phyloP scores from a whole-genome alignment of 2,888 invertebrate genomes.

The Epirrhoe alternata region DNA sequence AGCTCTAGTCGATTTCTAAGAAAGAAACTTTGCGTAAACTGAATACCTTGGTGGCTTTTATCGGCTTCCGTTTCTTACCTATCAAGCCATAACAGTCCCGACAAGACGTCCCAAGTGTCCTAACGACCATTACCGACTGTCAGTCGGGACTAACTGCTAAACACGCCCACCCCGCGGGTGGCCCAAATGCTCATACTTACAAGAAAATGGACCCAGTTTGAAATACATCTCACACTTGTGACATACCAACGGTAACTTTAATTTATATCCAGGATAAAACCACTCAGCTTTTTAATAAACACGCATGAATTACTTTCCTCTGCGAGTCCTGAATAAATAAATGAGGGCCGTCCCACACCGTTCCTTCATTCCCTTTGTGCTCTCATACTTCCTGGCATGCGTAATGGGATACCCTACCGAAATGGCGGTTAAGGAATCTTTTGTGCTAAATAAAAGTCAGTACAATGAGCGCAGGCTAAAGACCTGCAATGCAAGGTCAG shows the following conservation, averaged over 20 bases:
- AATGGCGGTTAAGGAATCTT: conserved; percentile 66
- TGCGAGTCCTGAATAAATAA: conserved; percentile 78
- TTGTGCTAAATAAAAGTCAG: conserved; percentile 73
- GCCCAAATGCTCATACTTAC: conserved; percentile 26
- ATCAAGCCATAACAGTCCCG: conserved; percentile 22
- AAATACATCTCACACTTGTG: conserved; percentile 34
- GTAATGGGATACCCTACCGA: conserved; percentile 76
- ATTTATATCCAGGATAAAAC: conserved; percentile 65
- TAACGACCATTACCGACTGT: conserved; percentile 36
- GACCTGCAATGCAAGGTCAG: conserved; percentile 51
- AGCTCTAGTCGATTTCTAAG: background rate
- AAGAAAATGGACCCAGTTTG: conserved; percentile 16
- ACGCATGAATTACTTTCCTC: conserved; percentile 77
- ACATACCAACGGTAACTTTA: conserved; percentile 50
- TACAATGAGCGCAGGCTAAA: conserved; percentile 58
- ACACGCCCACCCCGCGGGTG: conserved; percentile 24
- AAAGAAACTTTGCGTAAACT: conserved; percentile 1
- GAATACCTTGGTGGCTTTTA: conserved; percentile 16
- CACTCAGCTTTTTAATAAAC: conserved; percentile 75
- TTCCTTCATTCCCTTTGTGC: conserved; percentile 74
- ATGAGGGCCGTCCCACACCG: conserved; percentile 72
- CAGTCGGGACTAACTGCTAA: conserved; percentile 32
- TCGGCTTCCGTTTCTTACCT: conserved; percentile 26
- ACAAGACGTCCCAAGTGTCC: conserved; percentile 28
- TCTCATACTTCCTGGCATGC: conserved; percentile 73